Base-by-base conservation (phyloP, 92 coral and sea anemone genomes). In the Parazoanthus darwini region DNA sequence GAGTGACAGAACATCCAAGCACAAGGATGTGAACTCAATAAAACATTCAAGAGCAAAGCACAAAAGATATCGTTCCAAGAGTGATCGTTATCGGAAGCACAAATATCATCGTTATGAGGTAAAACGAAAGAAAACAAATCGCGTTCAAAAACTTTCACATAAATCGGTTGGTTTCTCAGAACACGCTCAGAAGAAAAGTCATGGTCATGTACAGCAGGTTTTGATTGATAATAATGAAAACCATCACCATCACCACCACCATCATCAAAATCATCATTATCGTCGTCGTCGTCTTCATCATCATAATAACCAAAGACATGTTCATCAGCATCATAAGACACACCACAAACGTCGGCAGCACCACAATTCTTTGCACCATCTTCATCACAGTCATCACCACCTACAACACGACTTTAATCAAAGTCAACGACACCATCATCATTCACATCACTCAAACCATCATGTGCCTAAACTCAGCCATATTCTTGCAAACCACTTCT, bases 361-460 rank as follows among this genome's bases (percentile, higher is more conserved):
- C 29, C 56, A 74, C 20, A 46, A 46, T 23, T 26, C 18, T 29
- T 26, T 43, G 59, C 86, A 85, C 22, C 87, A 33, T 58, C 80
- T 51, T 58, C 82, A 74, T 43, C 77, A 75, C 48, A 22, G 51
- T 10, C 77, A 79, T 26, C 68, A 78, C 10, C 78, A 22, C 26
- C 75, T 29, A 25, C 39, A 10, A 66, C 5, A 65, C 16, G 43
- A 71, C 14, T 5, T 48, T 83, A 86, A 67, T 20, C 83, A 81
- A 23, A 63, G 22, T 11, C 86, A 86, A 18, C 89, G 48, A 58
- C 59, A 38, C 58, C 88, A 90, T 39, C 35, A 44, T 39, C 85
- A 83, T 73, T 35, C 82, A 13, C 56, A 63, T 22, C 75, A 75
- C 82, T 66, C 88, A 77, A 43, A 56, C 25, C 16, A 66, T 51